Base-by-base conservation (phyloP, 2,113 vertebrate genomes). In the Anas platyrhynchos region DNA sequence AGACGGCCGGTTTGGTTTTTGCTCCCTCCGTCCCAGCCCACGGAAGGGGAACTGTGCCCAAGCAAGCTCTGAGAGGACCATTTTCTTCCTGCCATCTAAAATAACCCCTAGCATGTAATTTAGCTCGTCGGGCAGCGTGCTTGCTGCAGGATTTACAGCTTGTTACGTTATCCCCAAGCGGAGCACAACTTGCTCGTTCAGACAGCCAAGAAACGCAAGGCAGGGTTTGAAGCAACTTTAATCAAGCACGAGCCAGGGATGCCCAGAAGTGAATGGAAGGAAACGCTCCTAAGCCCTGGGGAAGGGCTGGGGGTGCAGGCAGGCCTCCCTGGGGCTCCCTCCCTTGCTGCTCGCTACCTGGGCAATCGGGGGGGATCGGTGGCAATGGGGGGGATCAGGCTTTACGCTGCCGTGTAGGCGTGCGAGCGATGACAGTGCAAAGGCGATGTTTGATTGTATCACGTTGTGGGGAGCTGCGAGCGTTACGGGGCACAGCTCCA, bases 321-420 rank as follows among this genome's bases (percentile, higher is more conserved):
- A 72, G 46, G 29, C 43, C 11, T 65, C 2, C 11, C 62, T 50
- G 31, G 59, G 43, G 20, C 13, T 17, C 13, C 75, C 52, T 21
- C 26, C 29, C 36, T 88, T 16, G 29, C 69, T 31, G 69, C 69
- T 38, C 48, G 5, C 10, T 20, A 34, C 17, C 32, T 81, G 11
- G 41, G 7, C 20, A 8, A 16, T 2, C 11, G 18, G 13, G 16
- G 13, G 27, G 8, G 11, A 6, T 36, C 25, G 17, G 0, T 12
- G 41, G 7, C 20, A 8, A 13, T 2, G 12, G 18, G 13, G 16
- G 27, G 8, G 11, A 7, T 41, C 22, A 22, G 0, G 0, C 38
- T 0, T 0, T 8, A 26, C 7, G 32, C 32, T 29, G 52, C 13
- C 0, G 32, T 4, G 2, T 1, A 26, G 2, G 6, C 1, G 1